A percentile compares a stretch with the other conserved stretches of the same genome.
Conservation (phyloP, 2,888 invertebrate species). For the Eueremaeus valkanovi region DNA sequence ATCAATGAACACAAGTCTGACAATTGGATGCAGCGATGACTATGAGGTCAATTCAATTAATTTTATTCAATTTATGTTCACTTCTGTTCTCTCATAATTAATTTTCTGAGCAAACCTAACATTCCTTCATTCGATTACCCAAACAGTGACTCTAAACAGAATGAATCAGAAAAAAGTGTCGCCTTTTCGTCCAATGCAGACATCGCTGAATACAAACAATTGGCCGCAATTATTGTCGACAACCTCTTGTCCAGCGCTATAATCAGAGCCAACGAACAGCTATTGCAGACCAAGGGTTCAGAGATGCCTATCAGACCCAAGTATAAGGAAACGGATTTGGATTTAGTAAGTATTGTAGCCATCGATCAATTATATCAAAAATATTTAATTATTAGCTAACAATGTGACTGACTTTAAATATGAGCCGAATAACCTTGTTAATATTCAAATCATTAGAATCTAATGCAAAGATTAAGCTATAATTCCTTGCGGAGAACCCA, state of each 20-base stretch:
- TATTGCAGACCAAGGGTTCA: neutral
- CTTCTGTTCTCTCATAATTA: too few relatives aligned
- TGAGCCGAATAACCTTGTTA: too few relatives aligned
- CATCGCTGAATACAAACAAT: neutral
- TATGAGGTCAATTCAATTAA: neutral
- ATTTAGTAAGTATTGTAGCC: neutral
- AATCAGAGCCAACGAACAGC: slow-evolving; percentile 35
- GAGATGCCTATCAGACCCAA: neutral
- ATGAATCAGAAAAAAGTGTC: neutral
- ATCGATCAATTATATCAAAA: neutral
- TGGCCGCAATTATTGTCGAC: slow-evolving; percentile 37
- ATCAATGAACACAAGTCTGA: too few relatives aligned
- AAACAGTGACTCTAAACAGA: neutral
- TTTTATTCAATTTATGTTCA: too few relatives aligned
- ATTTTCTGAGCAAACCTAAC: too few relatives aligned
- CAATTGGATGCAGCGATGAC: too few relatives aligned
- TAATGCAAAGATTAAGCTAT: too few relatives aligned
- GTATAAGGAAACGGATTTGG: neutral
- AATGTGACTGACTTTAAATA: too few relatives aligned
- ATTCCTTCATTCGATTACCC: too few relatives aligned
- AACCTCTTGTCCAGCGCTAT: slow-evolving; percentile 34
- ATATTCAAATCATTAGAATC: too few relatives aligned
- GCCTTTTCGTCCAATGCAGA: neutral
- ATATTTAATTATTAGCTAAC: neutral
- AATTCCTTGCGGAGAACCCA: too few relatives aligned